Base-by-base conservation (phyloP, 2,888 invertebrate genomes). In the Mythimna lalbum region DNA sequence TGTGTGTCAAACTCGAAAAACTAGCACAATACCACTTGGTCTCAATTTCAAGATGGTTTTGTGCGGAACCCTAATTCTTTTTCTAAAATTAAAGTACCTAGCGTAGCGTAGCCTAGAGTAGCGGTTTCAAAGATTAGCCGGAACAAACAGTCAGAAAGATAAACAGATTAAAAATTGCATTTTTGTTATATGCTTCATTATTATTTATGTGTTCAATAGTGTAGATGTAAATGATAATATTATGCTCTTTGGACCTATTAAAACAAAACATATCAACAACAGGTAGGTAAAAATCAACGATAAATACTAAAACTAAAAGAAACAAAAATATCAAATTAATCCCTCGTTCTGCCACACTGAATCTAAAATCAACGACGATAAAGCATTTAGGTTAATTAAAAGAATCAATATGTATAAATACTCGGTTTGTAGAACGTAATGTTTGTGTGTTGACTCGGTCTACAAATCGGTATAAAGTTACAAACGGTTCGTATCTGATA, bases 321-420 rank as follows among this genome's bases (percentile, higher is more conserved):
- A 55, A 47, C n/a, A 53, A 66, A 49, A 63, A 21, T 53, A 73
- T 63, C 47, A 63, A 43, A 21, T 6, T 17, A 12, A 43, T 49
- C 36, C 78, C 65, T 49, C 43, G 10, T 31, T 52, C 36, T 23
- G 57, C 47, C 23, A 10, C 52, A 39, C 19, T 39, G 59, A 78
- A 78, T 81, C 70, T 65, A 63, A 59, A 83, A 76, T 67, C 61
- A 64, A 36, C 10, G 4, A 9, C 53, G 84, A 83, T 81, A 73
- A 78, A 57, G 17, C 57, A 81, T 67, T 73, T 76, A 61, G 73
- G 78, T 78, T 73, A 78, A 67, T 69, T 69, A 36, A 69, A 78
- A 73, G 7, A 67, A 33, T 43, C 1, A 31, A 21, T 69, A 56
- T 31, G 66, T 63, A 33, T 53, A 72, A 50, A 52, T 69, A 70